Conservation (phyloP, 2,113 vertebrate species). For the Potamarius usumacintae region DNA sequence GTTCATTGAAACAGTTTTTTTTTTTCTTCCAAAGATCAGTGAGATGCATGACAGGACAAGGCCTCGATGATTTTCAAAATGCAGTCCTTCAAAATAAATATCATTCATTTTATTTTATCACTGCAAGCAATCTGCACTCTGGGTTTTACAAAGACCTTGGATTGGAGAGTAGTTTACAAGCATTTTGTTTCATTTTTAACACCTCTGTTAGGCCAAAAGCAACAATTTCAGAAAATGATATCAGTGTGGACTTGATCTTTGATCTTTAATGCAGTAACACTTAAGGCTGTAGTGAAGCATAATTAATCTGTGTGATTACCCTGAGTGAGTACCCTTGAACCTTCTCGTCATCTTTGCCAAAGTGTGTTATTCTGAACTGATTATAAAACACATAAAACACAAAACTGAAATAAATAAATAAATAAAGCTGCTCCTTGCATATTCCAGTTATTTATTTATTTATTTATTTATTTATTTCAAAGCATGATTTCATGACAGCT, state of each 20-base stretch:
- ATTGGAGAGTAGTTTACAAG: not conserved
- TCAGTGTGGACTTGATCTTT: not conserved
- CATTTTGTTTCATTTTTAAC: not conserved
- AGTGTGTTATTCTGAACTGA: not conserved
- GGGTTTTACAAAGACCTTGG: not conserved
- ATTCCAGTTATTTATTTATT: not conserved
- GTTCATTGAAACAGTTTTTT: not conserved
- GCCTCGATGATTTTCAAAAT: slow-evolving; percentile 6
- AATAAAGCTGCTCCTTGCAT: not conserved
- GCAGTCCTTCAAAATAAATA: not conserved
- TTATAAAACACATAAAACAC: not conserved
- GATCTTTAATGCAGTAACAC: not conserved
- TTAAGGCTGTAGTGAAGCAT: too few species aligned
- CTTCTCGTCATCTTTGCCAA: not conserved
- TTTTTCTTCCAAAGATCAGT: not conserved
- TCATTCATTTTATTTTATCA: not conserved
- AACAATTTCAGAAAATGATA: not conserved
- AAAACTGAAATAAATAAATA: not conserved
- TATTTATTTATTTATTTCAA: not conserved
- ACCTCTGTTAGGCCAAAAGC: not conserved
- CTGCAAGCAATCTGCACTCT: not conserved
- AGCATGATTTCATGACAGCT: not conserved
- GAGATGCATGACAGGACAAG: not conserved
- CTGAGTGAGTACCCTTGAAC: too few species aligned
- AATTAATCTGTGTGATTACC: not conserved